These are phyloP conservation scores for Tenualosa ilisha DNA, from an alignment of 2,797 vertebrate species.

Conservation along the genomic window DNA sequence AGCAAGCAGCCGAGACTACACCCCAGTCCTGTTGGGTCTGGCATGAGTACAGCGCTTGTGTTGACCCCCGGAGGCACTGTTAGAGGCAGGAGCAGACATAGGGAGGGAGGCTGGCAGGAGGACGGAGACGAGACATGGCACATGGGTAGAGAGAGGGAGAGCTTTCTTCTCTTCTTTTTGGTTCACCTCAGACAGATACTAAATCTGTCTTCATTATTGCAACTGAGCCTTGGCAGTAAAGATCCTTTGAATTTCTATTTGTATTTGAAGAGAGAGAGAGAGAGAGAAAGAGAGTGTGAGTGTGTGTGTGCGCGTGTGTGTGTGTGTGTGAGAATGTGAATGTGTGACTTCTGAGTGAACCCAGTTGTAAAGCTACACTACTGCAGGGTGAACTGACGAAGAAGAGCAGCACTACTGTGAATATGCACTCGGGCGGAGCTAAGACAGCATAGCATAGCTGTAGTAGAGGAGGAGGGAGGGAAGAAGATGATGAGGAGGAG, in stretches of 20 bases:
- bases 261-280: background rate
- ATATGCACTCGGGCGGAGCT: background rate
- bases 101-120: background rate
- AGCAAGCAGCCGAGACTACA: background rate
- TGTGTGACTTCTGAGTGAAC: background rate
- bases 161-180: no score
- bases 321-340: background rate
- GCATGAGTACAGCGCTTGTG: background rate
- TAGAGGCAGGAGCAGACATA: no score
- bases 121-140: background rate
- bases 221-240: no score
- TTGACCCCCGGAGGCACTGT: no score
- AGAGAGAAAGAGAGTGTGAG: no score
- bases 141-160: conserved; percentile 16
- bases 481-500: background rate
- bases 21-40: background rate
- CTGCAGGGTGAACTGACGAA: background rate
- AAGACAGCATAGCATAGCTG: background rate
- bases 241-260: no score
- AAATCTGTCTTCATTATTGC: no score
- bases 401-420: background rate
- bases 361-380: background rate
- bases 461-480: background rate
- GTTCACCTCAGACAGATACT: no score
- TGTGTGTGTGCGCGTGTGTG: no score